These are phyloP conservation scores for Cygnus buccinator DNA, from an alignment of 2,113 vertebrate genomes.

Conservation along the genomic window DNA sequence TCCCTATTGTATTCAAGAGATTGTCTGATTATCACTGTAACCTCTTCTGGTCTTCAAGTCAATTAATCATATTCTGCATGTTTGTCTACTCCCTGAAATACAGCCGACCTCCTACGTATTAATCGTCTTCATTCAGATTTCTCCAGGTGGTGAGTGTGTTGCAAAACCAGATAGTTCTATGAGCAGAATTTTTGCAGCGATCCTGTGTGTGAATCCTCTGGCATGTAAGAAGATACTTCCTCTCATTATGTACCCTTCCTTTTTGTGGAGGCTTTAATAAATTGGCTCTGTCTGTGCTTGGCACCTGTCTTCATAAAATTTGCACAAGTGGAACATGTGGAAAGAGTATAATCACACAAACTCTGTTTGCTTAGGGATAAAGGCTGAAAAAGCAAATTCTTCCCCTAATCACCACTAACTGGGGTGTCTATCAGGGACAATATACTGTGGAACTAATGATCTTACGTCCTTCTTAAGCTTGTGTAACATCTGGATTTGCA, in stretches of 20 bases:
- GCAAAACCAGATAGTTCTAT: neutral
- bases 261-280: neutral
- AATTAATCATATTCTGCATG: neutral
- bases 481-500: neutral
- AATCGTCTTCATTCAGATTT: neutral
- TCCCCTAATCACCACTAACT: neutral
- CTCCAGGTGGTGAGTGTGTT: neutral
- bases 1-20: neutral
- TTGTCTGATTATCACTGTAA: neutral
- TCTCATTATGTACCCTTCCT: neutral
- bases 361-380: neutral
- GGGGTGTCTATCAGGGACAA: neutral
- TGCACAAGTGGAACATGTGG: neutral
- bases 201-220: neutral
- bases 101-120: neutral
- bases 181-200: neutral
- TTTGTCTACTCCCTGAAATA: neutral
- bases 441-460: neutral
- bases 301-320: neutral
- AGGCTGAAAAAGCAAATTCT: neutral
- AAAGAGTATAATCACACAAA: neutral
- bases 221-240: neutral
- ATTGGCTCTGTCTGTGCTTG: neutral
- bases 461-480: neutral
- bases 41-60: neutral